A percentile compares a stretch with the other conserved stretches of the same genome.
These are phyloP conservation scores for Drosophila ohnishii DNA, from an alignment of 1,140 invertebrate species.

Conservation along the genomic window DNA sequence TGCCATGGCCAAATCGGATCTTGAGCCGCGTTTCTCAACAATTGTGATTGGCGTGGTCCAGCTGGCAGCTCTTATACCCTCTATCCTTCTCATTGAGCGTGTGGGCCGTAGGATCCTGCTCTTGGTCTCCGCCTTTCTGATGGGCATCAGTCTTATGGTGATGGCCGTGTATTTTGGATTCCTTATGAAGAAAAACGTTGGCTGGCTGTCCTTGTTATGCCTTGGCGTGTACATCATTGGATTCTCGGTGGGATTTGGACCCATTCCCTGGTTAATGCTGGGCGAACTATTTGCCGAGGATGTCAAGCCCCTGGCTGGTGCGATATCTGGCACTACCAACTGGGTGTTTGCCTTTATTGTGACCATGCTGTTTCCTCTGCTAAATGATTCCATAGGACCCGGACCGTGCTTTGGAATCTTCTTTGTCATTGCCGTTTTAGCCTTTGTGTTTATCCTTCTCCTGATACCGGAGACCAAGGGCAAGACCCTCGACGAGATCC, in stretches of 20 bases:
- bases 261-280: slow-evolving; percentile 91
- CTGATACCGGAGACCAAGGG: slow-evolving; percentile 89
- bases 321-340: slow-evolving; percentile 89
- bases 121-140: slow-evolving; percentile 86
- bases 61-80: slow-evolving; percentile 87
- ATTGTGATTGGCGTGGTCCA: slow-evolving; percentile 90
- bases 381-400: slow-evolving; percentile 77
- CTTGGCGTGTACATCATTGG: slow-evolving; percentile 90
- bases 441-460: slow-evolving; percentile 85
- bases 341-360: slow-evolving; percentile 92
- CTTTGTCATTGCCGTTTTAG: slow-evolving; percentile 85
- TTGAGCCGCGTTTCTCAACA: slow-evolving; percentile 80
- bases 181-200: slow-evolving; percentile 83
- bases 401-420: slow-evolving; percentile 89
- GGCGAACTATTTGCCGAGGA: slow-evolving; percentile 89
- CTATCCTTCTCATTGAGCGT: slow-evolving; percentile 87
- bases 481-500: slow-evolving; percentile 87
- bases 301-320: slow-evolving; percentile 88
- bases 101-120: slow-evolving; percentile 88
- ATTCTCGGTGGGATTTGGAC: slow-evolving; percentile 92
- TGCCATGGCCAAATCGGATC: slow-evolving; percentile 2
- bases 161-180: slow-evolving; percentile 87
- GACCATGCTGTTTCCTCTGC: slow-evolving; percentile 86
- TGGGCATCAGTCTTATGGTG: slow-evolving; percentile 85
- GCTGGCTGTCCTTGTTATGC: slow-evolving; percentile 86